Evolutionary conservation across 2,888 invertebrate species (phyloP).

Genomic region (Drosophila recens): DNA sequence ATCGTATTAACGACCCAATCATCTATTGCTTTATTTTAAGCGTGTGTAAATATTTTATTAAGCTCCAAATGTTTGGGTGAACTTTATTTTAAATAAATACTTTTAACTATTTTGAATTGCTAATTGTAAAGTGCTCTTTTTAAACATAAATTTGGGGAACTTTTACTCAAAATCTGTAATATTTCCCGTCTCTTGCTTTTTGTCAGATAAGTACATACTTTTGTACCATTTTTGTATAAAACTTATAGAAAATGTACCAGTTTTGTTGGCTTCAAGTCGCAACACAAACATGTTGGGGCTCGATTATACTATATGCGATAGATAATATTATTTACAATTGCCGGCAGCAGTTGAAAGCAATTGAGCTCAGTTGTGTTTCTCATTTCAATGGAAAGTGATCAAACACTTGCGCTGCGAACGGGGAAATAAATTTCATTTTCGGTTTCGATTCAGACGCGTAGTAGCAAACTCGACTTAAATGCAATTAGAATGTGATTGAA

Average conservation of each 20-base stretch:
- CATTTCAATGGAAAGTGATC: slow-evolving; percentile 42
- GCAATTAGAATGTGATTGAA: slow-evolving; percentile 13
- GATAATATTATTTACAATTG: slow-evolving; percentile 24
- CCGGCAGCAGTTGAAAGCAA: slow-evolving; percentile 32
- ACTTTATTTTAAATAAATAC: slow-evolving; percentile 40
- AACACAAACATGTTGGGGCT: slow-evolving; percentile 58
- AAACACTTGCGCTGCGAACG: neutral
- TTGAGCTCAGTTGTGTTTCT: slow-evolving; percentile 53
- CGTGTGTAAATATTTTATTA: slow-evolving; percentile 42
- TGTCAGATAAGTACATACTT: too few species aligned
- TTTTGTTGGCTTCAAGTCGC: neutral
- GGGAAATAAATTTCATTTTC: slow-evolving; percentile 1
- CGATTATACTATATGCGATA: neutral
- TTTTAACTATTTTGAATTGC: slow-evolving; percentile 37
- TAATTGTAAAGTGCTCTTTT: too few species aligned
- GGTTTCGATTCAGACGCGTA: neutral
- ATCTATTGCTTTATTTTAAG: slow-evolving; percentile 68
- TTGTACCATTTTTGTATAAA: too few species aligned
- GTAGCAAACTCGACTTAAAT: slow-evolving; percentile 31
- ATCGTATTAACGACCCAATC: slow-evolving; percentile 65
- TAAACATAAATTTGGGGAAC: too few species aligned
- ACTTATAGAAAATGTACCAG: neutral
- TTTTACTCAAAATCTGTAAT: too few species aligned
- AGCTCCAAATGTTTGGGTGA: slow-evolving; percentile 36
- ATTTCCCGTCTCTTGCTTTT: too few species aligned